Conservation (phyloP, 2,113 vertebrate species). For the mouse (Mus musculus) region DNA sequence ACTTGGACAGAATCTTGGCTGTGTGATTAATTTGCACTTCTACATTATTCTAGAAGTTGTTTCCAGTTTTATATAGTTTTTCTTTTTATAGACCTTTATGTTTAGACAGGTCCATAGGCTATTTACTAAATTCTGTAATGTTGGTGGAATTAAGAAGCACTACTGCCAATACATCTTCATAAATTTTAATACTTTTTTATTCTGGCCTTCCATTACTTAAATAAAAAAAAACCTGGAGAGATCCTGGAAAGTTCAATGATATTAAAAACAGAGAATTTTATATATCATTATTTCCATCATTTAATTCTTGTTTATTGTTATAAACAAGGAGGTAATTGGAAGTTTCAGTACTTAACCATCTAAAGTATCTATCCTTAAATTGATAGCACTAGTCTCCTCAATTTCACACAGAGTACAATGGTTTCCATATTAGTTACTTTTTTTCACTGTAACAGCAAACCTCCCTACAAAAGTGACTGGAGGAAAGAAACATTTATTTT, state of each 20-base stretch:
- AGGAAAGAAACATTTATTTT: background rate
- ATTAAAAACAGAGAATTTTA: conserved; percentile 41
- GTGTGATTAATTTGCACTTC: conserved; percentile 63
- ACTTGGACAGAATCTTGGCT: conserved; percentile 37
- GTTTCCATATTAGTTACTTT: background rate
- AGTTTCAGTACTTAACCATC: conserved; percentile 40
- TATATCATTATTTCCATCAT: conserved; percentile 25
- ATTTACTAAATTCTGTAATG: conserved; percentile 31
- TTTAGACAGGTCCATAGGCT: conserved; percentile 9
- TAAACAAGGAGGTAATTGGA: conserved; percentile 35
- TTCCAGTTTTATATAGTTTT: conserved; percentile 56
- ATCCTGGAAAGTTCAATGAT: conserved; percentile 2
- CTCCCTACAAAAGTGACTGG: background rate
- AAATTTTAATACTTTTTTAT: background rate
- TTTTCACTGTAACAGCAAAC: background rate
- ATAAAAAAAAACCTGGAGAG: background rate
- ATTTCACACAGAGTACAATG: background rate
- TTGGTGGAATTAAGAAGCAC: background rate
- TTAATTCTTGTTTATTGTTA: conserved; percentile 47
- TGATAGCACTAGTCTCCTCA: background rate
- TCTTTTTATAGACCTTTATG: conserved; percentile 47
- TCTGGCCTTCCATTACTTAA: background rate
- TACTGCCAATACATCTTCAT: background rate
- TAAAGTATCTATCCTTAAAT: conserved; percentile 40
- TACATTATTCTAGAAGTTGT: conserved; percentile 44